These are phyloP conservation scores for Porites cylindrica DNA, from an alignment of 92 coral and sea anemone species.

Conservation along the genomic window DNA sequence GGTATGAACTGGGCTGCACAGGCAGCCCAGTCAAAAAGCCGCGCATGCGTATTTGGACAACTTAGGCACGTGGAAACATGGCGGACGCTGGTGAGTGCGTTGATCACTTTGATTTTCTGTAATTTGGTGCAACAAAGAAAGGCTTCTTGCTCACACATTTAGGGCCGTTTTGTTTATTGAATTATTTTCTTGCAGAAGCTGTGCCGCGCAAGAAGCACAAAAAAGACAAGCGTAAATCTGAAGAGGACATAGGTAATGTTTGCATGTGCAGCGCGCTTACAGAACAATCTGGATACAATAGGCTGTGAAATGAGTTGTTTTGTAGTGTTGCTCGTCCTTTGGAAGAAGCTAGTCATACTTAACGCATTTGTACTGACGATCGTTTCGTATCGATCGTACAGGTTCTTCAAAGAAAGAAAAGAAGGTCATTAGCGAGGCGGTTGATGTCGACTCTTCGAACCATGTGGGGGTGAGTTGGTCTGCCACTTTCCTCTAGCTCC, in stretches of 20 bases:
- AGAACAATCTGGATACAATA: background rate
- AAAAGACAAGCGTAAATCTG: constrained; percentile 74
- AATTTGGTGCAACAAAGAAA: background rate
- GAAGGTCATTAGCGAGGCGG: constrained; percentile 77
- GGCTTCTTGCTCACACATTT: background rate
- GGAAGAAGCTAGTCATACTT: background rate
- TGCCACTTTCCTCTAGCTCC: constrained; percentile 19
- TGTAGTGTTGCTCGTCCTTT: background rate
- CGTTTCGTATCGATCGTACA: constrained; percentile 71
- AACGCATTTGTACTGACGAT: constrained; percentile 53
- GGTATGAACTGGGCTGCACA: background rate
- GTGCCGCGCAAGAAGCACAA: constrained; percentile 83
- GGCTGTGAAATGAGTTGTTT: background rate
- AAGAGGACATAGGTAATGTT: constrained; percentile 71
- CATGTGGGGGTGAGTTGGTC: constrained; percentile 66
- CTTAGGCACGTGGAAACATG: constrained; percentile 82
- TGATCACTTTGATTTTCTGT: background rate
- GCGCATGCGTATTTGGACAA: constrained; percentile 19
- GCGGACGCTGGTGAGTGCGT: constrained; percentile 77
- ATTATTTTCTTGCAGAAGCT: constrained; percentile 42
- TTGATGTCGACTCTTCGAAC: constrained; percentile 49
- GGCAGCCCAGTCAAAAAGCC: background rate
- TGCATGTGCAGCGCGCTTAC: constrained; percentile 5
- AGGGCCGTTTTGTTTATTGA: background rate
- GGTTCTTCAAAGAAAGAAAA: constrained; percentile 88